Base-by-base conservation (phyloP, 2,113 vertebrate species). In the Archocentrus centrarchus region DNA sequence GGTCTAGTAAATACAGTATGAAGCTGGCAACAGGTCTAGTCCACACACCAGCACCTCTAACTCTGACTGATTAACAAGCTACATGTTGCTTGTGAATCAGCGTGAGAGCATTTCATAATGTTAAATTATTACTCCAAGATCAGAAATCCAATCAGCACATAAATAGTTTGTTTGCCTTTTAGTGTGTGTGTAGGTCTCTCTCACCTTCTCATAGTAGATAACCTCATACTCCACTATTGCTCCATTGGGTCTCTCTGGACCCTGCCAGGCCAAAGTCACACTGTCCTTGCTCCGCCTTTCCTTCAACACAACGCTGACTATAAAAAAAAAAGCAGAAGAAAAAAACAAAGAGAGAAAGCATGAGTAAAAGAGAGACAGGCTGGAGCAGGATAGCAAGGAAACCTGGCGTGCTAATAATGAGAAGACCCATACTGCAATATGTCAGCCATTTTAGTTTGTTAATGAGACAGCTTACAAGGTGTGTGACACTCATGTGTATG, bases 161-260 rank as follows among this genome's bases (percentile, higher is more conserved):
- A 13, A 18, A 53, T 39, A 11, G 7, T 14, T 17, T 15, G 39
- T 68, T 63, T 82, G 27, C 75, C 50, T 68, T 30, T 15, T 39
- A 32, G 47, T 50, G 63, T 3, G 47, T 75, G 32, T 20, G 41
- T 44, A 30, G 13, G 37, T 79, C 37, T 81, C 20, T 80, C 88
- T 95, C 91, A 97, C 96, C 96, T 97, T 97, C 92, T 97, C 96
- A 60, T 96, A 97, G 88, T 97, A 97, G 91, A 96, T 96, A 77
- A 97, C 95, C 91, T 97, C 96, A 88, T 97, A 97, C 84, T 97
- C 96, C 84, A 97, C 94, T 17, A 96, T 96, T 18, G 81, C 94
- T 59, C 96, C 96, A 7, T 94, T 96, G 80, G 96, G 94, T 87
- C 95, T 94, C 85, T 96, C 94, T 3, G 96, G 96, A 73, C 95